These are phyloP conservation scores for Acromyrmex heyeri DNA, from an alignment of 1,140 invertebrate genomes.

Conservation along the genomic window DNA sequence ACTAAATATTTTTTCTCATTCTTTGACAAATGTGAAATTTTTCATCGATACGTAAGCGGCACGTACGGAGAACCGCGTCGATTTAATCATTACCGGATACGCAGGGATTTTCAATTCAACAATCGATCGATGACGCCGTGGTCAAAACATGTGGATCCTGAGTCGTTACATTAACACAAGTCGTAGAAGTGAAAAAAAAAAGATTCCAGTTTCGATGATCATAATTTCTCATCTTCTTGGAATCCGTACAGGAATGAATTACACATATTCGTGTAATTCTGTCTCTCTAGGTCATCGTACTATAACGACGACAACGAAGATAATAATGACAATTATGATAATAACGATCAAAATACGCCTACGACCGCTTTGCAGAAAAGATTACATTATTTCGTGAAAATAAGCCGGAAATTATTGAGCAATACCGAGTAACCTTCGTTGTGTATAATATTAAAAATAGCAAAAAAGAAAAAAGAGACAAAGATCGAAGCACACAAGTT, in stretches of 20 bases:
- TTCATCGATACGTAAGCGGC: conserved; percentile 24
- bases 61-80: conserved; percentile 29
- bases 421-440: not conserved
- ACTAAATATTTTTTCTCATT: not conserved
- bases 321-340: not conserved
- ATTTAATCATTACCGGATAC: conserved; percentile 60
- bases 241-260: not conserved
- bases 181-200: not conserved
- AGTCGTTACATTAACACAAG: not conserved
- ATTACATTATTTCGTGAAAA: conserved; percentile 19
- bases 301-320: not conserved
- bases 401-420: not conserved
- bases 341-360: not conserved
- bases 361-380: not conserved
- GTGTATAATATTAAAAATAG: not conserved
- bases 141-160: conserved; percentile 3
- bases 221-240: not conserved
- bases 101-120: not conserved
- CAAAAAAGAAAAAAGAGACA: not conserved
- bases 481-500: not conserved
- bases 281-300: conserved; percentile 7
- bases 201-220: conserved; percentile 20
- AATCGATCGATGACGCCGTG: conserved; percentile 12
- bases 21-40: not conserved
- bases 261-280: conserved; percentile 40